Evolutionary conservation across 1,140 invertebrate genomes (phyloP).

Genomic region (Temnothorax longispinosus): DNA sequence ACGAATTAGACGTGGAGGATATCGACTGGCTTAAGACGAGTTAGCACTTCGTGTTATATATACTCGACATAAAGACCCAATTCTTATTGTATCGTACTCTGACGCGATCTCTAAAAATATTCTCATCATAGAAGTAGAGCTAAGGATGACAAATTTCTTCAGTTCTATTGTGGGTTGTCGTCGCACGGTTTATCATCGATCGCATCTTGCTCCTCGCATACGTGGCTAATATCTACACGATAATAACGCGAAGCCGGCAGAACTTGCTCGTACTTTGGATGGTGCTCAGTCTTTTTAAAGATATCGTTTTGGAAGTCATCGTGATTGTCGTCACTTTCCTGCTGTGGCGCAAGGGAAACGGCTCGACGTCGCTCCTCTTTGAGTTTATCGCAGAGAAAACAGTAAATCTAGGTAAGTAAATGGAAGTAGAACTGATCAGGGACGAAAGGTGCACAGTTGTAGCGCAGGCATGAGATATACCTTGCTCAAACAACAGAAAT

Average conservation of each 20-base stretch:
- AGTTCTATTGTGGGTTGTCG: conserved; percentile 76
- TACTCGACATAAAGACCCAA: neutral
- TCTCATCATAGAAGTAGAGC: conserved; percentile 6
- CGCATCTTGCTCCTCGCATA: conserved; percentile 71
- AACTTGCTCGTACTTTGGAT: conserved; percentile 76
- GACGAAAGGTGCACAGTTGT: neutral
- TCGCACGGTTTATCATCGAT: conserved; percentile 68
- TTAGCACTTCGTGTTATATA: conserved; percentile 5
- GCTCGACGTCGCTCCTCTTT: conserved; percentile 61
- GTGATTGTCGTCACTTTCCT: conserved; percentile 61
- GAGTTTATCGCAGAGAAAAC: conserved; percentile 73
- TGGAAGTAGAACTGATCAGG: neutral
- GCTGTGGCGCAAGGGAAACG: conserved; percentile 63
- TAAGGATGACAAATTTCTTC: conserved; percentile 6
- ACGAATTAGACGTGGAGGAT: conserved; percentile 30
- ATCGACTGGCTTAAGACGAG: conserved; percentile 66
- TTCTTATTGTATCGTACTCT: neutral
- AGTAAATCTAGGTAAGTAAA: conserved; percentile 69
- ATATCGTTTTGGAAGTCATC: conserved; percentile 72
- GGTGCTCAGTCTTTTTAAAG: conserved; percentile 72
- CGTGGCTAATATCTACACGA: conserved; percentile 74
- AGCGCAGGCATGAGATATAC: neutral
- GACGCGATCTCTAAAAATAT: neutral
- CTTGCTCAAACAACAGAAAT: neutral
- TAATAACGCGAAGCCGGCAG: conserved; percentile 72